phyloP scores from a whole-genome alignment of 2,888 invertebrate genomes.

The Dicranocentrus wangi region DNA sequence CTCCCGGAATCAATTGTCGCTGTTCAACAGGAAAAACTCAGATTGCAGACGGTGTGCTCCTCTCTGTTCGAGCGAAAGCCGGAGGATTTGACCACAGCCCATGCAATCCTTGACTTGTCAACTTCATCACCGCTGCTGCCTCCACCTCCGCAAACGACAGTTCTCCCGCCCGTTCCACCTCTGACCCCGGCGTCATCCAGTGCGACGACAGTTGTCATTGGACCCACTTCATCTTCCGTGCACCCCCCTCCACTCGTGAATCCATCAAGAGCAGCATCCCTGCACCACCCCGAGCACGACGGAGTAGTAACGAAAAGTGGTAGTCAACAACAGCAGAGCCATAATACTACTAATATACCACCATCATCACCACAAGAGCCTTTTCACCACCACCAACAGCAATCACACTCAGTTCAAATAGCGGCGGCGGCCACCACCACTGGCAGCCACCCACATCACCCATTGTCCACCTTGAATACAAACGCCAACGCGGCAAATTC shows the following conservation, averaged over 20 bases:
- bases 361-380: conserved; percentile 55
- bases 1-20: conserved; percentile 72
- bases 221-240: conserved; percentile 30
- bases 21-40: conserved; percentile 71
- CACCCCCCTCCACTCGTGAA: conserved; percentile 63
- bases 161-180: conserved; percentile 74
- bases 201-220: conserved; percentile 42
- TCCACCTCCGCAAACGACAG: conserved; percentile 42
- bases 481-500: conserved; percentile 57
- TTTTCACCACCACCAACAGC: conserved; percentile 51
- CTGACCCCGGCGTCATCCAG: conserved; percentile 80
- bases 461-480: conserved; percentile 69
- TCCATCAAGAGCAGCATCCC: conserved; percentile 43
- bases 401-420: conserved; percentile 28
- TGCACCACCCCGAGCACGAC: conserved; percentile 35
- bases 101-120: conserved; percentile 91
- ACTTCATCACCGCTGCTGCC: conserved; percentile 80
- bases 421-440: not conserved
- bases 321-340: not conserved
- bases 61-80: conserved; percentile 72
- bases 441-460: conserved; percentile 53
- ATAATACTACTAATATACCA: no score
- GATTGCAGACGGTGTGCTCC: conserved; percentile 71
- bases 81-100: conserved; percentile 89
- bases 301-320: no score